A percentile compares a stretch with the other conserved stretches of the same genome.
These are phyloP conservation scores for Anthrax anthrax DNA, from an alignment of 2,888 invertebrate genomes.

Conservation along the genomic window DNA sequence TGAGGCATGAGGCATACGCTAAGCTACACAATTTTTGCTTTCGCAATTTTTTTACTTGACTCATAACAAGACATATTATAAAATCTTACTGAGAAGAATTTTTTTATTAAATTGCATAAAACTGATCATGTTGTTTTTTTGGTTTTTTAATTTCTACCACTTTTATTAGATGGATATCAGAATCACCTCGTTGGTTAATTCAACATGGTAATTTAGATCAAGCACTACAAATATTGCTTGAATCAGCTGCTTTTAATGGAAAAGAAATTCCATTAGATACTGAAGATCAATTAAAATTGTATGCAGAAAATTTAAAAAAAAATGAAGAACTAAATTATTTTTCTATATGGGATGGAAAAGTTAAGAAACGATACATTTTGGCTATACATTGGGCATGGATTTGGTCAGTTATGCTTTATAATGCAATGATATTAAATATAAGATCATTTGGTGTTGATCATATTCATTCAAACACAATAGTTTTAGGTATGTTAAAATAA, in stretches of 20 bases:
- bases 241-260: conserved; percentile 31
- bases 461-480: conserved; percentile 30
- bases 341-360: conserved; percentile 30
- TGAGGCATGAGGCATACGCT: no score
- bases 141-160: no score
- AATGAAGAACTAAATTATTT: conserved; percentile 18
- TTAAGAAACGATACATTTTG: conserved; percentile 20
- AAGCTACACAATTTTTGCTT: no score
- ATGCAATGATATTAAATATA: conserved; percentile 32
- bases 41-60: background rate
- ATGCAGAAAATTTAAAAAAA: conserved; percentile 17
- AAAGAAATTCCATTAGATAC: conserved; percentile 28
- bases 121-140: background rate
- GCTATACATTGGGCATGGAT: conserved; percentile 29
- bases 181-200: conserved; percentile 34
- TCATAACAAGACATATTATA: background rate
- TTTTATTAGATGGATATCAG: conserved; percentile 29
- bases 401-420: conserved; percentile 26
- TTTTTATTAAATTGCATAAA: background rate
- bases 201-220: conserved; percentile 24
- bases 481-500: conserved; percentile 22
- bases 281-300: conserved; percentile 23
- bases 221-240: conserved; percentile 25
- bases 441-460: conserved; percentile 30
- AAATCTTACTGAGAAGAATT: background rate